Percentiles rank a stretch among this genome's conserved stretches.
Conservation (phyloP, 2,113 vertebrate genomes). For the Leucopsar rothschildi region DNA sequence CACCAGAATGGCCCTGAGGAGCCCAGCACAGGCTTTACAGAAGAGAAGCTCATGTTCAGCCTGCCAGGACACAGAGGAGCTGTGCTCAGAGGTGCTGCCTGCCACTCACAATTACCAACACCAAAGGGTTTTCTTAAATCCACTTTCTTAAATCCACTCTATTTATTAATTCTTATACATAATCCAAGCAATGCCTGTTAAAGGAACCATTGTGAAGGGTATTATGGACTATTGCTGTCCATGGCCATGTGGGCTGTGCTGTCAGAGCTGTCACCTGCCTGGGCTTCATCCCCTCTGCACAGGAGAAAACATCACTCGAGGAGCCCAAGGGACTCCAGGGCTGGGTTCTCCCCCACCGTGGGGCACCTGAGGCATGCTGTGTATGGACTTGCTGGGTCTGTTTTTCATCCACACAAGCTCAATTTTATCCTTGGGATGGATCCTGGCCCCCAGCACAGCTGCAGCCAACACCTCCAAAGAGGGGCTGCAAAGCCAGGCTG, state of each 20-base stretch:
- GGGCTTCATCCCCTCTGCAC: neutral
- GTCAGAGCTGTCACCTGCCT: neutral
- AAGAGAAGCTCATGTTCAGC: neutral
- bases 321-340: neutral
- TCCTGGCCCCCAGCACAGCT: neutral
- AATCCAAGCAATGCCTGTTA: neutral
- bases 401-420: neutral
- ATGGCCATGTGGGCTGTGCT: accelerated
- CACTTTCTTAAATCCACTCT: neutral
- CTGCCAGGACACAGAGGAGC: neutral
- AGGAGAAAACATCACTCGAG: neutral
- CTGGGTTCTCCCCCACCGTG: accelerated
- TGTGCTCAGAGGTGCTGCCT: accelerated
- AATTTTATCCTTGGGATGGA: neutral
- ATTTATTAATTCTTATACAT: neutral
- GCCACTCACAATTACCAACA: neutral
- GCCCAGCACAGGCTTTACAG: accelerated
- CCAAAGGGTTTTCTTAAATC: neutral
- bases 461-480: neutral
- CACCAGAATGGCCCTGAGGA: neutral
- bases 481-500: neutral
- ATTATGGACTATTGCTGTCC: neutral
- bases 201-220: neutral
- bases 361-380: neutral
- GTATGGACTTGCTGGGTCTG: neutral